Evolutionary conservation across 2,113 vertebrate genomes (phyloP).

Genomic region (Myocastor coypus): DNA sequence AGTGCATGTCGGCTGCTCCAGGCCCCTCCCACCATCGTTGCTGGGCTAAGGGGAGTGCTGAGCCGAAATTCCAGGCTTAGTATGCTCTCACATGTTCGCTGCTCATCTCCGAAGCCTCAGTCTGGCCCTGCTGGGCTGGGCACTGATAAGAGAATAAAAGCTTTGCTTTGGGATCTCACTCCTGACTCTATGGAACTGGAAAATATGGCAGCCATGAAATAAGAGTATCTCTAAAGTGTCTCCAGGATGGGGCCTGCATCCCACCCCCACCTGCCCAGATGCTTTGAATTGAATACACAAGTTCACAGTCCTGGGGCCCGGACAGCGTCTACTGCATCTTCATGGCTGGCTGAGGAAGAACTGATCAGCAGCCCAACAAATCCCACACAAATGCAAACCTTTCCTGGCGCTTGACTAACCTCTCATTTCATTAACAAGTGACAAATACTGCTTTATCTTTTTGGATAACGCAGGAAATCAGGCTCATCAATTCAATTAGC

Average conservation of each 20-base stretch:
- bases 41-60: neutral
- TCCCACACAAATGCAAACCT: neutral
- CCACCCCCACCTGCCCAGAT: neutral
- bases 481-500: conserved; percentile 32
- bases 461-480: conserved; percentile 37
- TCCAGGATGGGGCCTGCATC: no score
- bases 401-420: neutral
- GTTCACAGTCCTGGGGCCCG: neutral
- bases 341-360: neutral
- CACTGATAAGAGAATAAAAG: neutral
- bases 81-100: neutral
- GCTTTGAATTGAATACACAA: neutral
- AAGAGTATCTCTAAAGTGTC: neutral
- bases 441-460: conserved; percentile 15
- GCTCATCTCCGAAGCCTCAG: neutral
- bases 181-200: neutral
- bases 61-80: neutral
- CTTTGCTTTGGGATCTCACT: neutral
- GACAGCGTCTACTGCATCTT: neutral
- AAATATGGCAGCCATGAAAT: neutral
- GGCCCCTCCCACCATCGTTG: neutral
- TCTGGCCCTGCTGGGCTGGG: neutral
- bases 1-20: neutral
- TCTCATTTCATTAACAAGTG: conserved; percentile 40
- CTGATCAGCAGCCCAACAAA: neutral